Conservation (phyloP, 2,113 vertebrate genomes). For the Amphiprion ocellaris region DNA sequence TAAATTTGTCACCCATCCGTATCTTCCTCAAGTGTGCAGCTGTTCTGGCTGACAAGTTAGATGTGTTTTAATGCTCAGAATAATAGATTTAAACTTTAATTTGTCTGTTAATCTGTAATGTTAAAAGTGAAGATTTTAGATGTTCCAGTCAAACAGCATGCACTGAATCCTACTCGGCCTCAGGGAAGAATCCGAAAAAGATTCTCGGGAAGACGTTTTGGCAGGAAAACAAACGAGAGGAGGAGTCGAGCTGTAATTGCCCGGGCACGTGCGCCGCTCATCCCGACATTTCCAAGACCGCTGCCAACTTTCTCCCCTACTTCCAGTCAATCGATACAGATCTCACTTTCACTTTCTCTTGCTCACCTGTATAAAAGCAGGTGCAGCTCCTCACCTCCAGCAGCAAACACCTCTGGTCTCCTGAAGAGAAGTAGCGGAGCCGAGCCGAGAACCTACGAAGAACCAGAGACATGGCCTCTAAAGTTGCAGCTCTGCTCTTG, state of each 20-base stretch:
- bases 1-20: no score
- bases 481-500: conserved; percentile 57
- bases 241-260: not conserved
- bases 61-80: no score
- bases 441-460: not conserved
- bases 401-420: conserved; percentile 21
- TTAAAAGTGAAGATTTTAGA: no score
- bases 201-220: not conserved
- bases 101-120: no score
- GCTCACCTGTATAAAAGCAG: conserved; percentile 60
- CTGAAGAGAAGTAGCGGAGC: conserved; percentile 31
- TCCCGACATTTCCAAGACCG: not conserved
- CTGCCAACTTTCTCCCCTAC: not conserved
- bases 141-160: not conserved
- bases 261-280: not conserved
- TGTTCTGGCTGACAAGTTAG: no score
- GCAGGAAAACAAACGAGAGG: not conserved
- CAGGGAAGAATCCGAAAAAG: not conserved
- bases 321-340: conserved; percentile 35
- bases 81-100: no score
- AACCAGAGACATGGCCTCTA: conserved; percentile 64
- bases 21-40: no score
- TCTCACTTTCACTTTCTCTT: conserved; percentile 63
- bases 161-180: not conserved
- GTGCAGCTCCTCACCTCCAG: not conserved